Conservation (phyloP, 2,113 vertebrate species). For the Montifringilla adamsi region DNA sequence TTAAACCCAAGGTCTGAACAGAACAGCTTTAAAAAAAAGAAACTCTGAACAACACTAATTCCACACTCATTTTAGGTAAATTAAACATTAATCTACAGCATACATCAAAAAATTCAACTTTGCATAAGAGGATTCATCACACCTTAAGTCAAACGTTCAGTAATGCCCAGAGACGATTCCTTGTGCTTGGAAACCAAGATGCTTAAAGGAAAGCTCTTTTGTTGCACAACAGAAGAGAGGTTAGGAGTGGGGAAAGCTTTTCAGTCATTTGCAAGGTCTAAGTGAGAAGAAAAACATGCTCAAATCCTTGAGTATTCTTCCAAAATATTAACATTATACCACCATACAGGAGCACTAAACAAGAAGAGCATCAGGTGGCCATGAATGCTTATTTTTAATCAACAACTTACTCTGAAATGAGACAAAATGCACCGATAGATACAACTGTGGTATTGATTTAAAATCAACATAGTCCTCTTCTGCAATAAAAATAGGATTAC, state of each 20-base stretch:
- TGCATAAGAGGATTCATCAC: slow-evolving; percentile 59
- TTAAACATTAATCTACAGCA: slow-evolving; percentile 2
- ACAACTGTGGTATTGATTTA: not conserved
- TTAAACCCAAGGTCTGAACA: not conserved
- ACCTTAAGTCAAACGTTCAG: slow-evolving; percentile 53
- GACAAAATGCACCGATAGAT: not conserved
- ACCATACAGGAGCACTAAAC: not conserved
- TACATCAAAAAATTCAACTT: slow-evolving; percentile 9
- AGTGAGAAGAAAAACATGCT: slow-evolving; percentile 61
- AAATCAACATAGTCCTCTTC: not conserved
- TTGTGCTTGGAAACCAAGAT: slow-evolving; percentile 57
- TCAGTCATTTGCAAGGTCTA: slow-evolving; percentile 68
- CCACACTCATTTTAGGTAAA: not conserved
- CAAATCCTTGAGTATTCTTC: slow-evolving; percentile 44
- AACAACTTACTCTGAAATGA: not conserved
- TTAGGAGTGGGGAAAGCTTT: slow-evolving; percentile 65
- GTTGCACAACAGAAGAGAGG: slow-evolving; percentile 61
- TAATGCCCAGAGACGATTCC: slow-evolving; percentile 43
- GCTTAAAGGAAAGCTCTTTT: slow-evolving; percentile 63
- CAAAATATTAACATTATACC: slow-evolving; percentile 1
- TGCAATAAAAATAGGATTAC: not conserved
- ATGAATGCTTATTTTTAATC: not conserved
- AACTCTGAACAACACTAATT: not conserved
- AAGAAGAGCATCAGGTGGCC: not conserved
- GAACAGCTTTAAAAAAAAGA: not conserved